A percentile compares a stretch with the other conserved stretches of the same genome.
phyloP scores from a whole-genome alignment of 2,113 vertebrate species.

The Tiliqua scincoides region DNA sequence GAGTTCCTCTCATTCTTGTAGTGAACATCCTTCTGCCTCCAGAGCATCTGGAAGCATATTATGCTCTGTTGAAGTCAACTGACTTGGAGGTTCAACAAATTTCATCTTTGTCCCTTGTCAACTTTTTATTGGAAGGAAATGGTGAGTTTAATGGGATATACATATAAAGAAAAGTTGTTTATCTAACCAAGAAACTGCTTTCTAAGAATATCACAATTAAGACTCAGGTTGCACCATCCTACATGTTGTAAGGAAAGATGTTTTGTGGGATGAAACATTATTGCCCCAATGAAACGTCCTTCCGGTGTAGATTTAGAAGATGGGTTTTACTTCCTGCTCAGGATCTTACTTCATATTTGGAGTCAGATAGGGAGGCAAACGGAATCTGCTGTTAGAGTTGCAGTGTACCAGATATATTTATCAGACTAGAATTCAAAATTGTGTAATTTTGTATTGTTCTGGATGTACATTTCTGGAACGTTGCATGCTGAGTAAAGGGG shows the following conservation, averaged over 20 bases:
- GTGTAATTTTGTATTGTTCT: no score
- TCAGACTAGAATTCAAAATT: no score
- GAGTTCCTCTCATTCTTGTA: constrained; percentile 54
- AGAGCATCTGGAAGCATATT: constrained; percentile 76
- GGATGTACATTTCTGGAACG: no score
- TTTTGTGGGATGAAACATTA: background rate
- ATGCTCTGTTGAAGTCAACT: constrained; percentile 75
- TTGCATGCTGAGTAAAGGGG: no score
- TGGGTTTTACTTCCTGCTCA: background rate
- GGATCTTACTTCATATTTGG: background rate
- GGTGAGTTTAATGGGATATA: constrained; percentile 67
- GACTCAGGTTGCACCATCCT: background rate
- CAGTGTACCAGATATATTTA: no score
- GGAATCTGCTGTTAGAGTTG: no score
- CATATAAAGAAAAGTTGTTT: no score
- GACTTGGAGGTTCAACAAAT: constrained; percentile 82
- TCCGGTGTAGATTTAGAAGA: background rate
- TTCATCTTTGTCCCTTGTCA: constrained; percentile 78
- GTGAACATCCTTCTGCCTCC: constrained; percentile 72
- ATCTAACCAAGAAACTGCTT: background rate
- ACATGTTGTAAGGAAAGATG: background rate
- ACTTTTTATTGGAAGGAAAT: constrained; percentile 79
- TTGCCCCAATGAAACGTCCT: background rate
- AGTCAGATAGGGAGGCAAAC: no score
- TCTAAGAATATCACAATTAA: background rate